phyloP scores from a whole-genome alignment of 2,888 invertebrate genomes.

The Tenthredo mesomela region DNA sequence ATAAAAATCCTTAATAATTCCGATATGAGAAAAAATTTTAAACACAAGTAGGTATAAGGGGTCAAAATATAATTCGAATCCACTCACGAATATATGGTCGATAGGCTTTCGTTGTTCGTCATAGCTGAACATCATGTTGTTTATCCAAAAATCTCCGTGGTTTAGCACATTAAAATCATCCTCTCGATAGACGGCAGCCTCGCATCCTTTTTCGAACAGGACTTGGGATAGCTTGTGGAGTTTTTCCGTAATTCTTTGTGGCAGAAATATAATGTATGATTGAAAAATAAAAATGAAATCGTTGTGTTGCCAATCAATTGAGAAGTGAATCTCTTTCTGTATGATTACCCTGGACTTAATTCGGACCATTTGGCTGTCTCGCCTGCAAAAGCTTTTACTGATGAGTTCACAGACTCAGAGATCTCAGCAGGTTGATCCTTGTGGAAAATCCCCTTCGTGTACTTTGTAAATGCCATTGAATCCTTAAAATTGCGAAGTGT shows the following conservation, averaged over 20 bases:
- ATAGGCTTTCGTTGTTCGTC: constrained; percentile 63
- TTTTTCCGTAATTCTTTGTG: constrained; percentile 53
- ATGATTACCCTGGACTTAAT: constrained; percentile 10
- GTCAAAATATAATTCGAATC: background rate
- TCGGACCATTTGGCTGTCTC: constrained; percentile 12
- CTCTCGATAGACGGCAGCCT: constrained; percentile 24
- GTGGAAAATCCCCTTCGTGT: background rate
- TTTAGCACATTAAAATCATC: constrained; percentile 71
- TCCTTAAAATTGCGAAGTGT: background rate
- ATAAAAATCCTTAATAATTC: too few relatives aligned
- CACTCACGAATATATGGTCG: constrained; percentile 71
- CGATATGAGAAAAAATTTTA: too few relatives aligned
- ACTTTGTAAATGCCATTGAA: background rate
- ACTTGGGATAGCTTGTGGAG: constrained; percentile 49
- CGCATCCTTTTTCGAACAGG: constrained; percentile 55
- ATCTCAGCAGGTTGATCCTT: background rate
- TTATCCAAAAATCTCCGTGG: constrained; percentile 74
- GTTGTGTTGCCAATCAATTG: background rate
- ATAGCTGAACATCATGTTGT: constrained; percentile 74
- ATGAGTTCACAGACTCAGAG: background rate
- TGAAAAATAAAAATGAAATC: background rate
- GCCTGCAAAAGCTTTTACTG: background rate
- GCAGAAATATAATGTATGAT: background rate
- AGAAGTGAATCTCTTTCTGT: too few relatives aligned
- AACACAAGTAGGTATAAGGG: background rate